Conservation (phyloP, 2,888 invertebrate genomes). For the Ecliptopera silaceata region DNA sequence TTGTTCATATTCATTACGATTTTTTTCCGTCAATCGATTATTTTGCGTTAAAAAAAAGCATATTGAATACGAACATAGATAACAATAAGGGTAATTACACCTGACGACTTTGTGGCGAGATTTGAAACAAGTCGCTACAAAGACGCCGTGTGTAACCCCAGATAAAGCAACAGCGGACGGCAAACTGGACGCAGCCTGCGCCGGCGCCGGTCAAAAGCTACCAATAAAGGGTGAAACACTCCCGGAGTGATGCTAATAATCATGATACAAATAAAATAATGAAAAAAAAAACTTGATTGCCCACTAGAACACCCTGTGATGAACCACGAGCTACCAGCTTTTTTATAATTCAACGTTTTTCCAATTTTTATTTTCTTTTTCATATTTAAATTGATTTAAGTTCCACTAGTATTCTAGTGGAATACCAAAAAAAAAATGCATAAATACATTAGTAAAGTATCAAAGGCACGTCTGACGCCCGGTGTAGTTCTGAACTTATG, state of each 20-base stretch:
- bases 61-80: conserved; percentile 24
- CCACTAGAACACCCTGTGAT: not conserved
- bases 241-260: conserved; percentile 46
- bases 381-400: too few species aligned
- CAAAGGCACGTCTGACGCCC: conserved; percentile 69
- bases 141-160: conserved; percentile 3
- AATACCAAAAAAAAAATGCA: conserved; percentile 51
- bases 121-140: not conserved
- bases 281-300: conserved; percentile 39
- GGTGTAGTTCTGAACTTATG: conserved; percentile 57
- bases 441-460: conserved; percentile 64
- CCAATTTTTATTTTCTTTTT: too few species aligned
- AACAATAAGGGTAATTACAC: conserved; percentile 7
- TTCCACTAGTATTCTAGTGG: not conserved
- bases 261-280: conserved; percentile 41
- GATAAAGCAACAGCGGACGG: conserved; percentile 29
- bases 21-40: conserved; percentile 14
- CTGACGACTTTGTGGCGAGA: conserved; percentile 1
- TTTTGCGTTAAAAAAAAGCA: conserved; percentile 16
- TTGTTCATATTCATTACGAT: conserved; percentile 33
- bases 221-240: conserved; percentile 64
- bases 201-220: conserved; percentile 48
- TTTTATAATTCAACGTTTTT: too few species aligned
- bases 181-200: conserved; percentile 40
- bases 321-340: not conserved